These are phyloP conservation scores for Drosophila pseudoobscura DNA, from an alignment of 1,140 invertebrate species.

Conservation along the genomic window DNA sequence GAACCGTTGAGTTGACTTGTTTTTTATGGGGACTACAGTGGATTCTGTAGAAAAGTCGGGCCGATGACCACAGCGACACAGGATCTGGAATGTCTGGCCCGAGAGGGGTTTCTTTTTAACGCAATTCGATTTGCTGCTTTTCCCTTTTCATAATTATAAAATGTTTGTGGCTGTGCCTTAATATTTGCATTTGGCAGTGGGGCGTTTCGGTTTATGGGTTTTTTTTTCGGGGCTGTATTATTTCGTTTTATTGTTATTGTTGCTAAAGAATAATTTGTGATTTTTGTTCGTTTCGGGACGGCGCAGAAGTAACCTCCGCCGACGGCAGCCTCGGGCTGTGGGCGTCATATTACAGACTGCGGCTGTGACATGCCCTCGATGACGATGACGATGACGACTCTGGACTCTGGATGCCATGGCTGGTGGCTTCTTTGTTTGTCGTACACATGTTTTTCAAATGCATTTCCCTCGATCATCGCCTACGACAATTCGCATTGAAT, in stretches of 20 bases:
- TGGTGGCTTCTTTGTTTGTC: conserved; percentile 35
- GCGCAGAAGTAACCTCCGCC: conserved; percentile 61
- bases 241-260: conserved; percentile 62
- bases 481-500: conserved; percentile 70
- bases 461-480: conserved; percentile 33
- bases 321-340: conserved; percentile 42
- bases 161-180: conserved; percentile 53
- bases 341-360: conserved; percentile 60
- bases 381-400: conserved; percentile 25
- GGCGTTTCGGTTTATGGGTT: conserved; percentile 66
- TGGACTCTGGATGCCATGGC: background rate
- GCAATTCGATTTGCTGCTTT: conserved; percentile 80
- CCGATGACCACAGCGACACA: conserved; percentile 65
- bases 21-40: conserved; percentile 63
- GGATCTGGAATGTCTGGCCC: conserved; percentile 19
- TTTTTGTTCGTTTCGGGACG: conserved; percentile 63
- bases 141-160: conserved; percentile 76
- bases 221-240: conserved; percentile 63
- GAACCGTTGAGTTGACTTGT: conserved; percentile 40
- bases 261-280: conserved; percentile 79
- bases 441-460: conserved; percentile 66
- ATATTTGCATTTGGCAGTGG: conserved; percentile 79
- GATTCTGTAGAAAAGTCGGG: conserved; percentile 66
- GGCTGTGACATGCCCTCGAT: conserved; percentile 57
- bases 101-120: conserved; percentile 53